A percentile compares a stretch with the other conserved stretches of the same genome.
phyloP scores from a whole-genome alignment of 2,888 invertebrate species.

The Herminia tarsipennalis region DNA sequence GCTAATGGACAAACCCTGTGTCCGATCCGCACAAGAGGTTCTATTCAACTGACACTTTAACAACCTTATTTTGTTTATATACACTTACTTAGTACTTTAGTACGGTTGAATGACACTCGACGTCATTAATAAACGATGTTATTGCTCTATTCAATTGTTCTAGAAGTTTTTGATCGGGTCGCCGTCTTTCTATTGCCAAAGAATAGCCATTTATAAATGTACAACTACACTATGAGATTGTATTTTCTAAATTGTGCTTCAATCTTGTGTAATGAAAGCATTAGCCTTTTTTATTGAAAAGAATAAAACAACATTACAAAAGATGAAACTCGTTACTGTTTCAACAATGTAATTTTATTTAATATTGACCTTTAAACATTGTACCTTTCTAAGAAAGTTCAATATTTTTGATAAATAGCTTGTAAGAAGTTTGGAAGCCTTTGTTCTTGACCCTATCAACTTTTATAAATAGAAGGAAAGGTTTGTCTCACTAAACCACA shows the following conservation, averaged over 20 bases:
- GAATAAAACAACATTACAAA: neutral
- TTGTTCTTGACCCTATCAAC: neutral
- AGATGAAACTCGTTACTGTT: no score
- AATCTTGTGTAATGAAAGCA: no score
- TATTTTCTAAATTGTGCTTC: no score
- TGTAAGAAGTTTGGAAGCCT: slow-evolving; percentile 1
- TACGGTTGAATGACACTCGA: slow-evolving; percentile 45
- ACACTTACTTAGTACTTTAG: slow-evolving; percentile 61
- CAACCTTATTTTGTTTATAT: slow-evolving; percentile 69
- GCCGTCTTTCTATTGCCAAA: neutral
- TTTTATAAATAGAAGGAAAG: no score
- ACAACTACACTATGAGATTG: neutral
- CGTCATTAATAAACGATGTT: slow-evolving; percentile 37
- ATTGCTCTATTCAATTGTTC: slow-evolving; percentile 18
- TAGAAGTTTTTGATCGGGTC: slow-evolving; percentile 13
- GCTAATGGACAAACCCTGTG: slow-evolving; percentile 79
- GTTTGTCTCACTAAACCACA: no score
- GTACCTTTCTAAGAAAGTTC: slow-evolving; percentile 7
- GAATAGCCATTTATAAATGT: neutral
- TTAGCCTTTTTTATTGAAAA: neutral
- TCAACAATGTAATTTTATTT: no score
- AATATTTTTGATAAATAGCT: slow-evolving; percentile 6
- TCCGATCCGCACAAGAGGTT: slow-evolving; percentile 68
- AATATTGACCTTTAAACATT: neutral
- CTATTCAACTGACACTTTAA: slow-evolving; percentile 70